Percentiles rank a stretch among this genome's conserved stretches.
Conservation (phyloP, 2,888 invertebrate genomes). For the Petrophora chlorosata region DNA sequence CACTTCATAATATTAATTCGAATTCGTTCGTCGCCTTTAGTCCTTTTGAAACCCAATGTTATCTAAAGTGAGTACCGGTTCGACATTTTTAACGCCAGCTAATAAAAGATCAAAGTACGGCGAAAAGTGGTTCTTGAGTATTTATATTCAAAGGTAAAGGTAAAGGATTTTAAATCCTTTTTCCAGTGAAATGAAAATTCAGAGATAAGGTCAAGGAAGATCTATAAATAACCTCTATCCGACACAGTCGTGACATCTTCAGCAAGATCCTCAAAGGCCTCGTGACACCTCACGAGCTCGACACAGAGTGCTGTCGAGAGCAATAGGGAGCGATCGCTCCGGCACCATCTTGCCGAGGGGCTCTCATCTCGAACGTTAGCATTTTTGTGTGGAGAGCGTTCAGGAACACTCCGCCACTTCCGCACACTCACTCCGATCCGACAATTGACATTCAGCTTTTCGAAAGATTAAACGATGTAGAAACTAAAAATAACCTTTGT, state of each 20-base stretch:
- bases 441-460: slow-evolving; percentile 24
- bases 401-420: slow-evolving; percentile 38
- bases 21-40: too few species aligned
- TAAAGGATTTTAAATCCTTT: too few species aligned
- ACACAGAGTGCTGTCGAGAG: slow-evolving; percentile 24
- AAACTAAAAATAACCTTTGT: too few species aligned
- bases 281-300: slow-evolving; percentile 3
- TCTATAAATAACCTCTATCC: not conserved
- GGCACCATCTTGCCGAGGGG: slow-evolving; percentile 19
- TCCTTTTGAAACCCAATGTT: too few species aligned
- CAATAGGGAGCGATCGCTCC: slow-evolving; percentile 17
- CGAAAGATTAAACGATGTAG: too few species aligned
- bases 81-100: too few species aligned
- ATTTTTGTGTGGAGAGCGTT: slow-evolving; percentile 44
- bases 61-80: too few species aligned
- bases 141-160: too few species aligned
- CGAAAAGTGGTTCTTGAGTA: too few species aligned
- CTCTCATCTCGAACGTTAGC: slow-evolving; percentile 41
- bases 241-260: not conserved
- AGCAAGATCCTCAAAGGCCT: slow-evolving; percentile 1
- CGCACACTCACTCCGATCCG: slow-evolving; percentile 36
- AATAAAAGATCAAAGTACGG: too few species aligned
- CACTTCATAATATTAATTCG: too few species aligned
- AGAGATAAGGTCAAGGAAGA: not conserved
- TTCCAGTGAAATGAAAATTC: too few species aligned